Evolutionary conservation across 2,888 invertebrate species (phyloP), one percentile per base, ranked within the genome.

Genomic region (Cerastis rubricosa): DNA sequence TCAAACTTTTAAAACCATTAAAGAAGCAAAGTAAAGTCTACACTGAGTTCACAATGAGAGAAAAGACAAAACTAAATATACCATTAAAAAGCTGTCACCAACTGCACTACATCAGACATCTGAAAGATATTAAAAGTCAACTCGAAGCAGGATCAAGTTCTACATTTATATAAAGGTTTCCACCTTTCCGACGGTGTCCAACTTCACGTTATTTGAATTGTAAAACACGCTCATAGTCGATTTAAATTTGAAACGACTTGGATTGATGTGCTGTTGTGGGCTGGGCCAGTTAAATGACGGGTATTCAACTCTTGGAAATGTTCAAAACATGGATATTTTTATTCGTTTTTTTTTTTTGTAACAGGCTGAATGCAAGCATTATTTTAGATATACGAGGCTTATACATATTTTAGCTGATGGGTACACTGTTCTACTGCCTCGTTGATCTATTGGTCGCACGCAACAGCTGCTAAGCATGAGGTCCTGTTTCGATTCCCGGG

Each of bases 121-220:
- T 88, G 88, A 90, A 82, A 87, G 90, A 90, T 89, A 92, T 93
- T 93, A 92, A 91, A 93, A 93, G 91, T 92, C 90, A 89, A 90
- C 92, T 91, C 87, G 86, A 87, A 75, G 77, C 73, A 76, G 85
- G 88, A 91, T 91, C 89, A 90, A 93, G 88, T 92, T 87, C 80
- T 91, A 89, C 91, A 92, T 92, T 92, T 92, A 92, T 92, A 92
- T 90, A 87, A 89, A 92, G 90, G 90, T 91, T 92, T 91, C 88
- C 91, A 93, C 93, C 91, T 92, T 89, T 88, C 84, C 87, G 40
- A 25, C 87, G 78, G 71, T 88, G 91, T 88, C 91, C 89, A 92
- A 93, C 89, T 93, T 92, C 85, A 79, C 85, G 77, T 78, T 85
- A 93, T 93, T 93, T 93, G 93, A 93, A 94, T 94, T 93, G 93